These are phyloP conservation scores for Aphaenogaster floridana DNA, from an alignment of 1,140 invertebrate genomes.

Conservation along the genomic window DNA sequence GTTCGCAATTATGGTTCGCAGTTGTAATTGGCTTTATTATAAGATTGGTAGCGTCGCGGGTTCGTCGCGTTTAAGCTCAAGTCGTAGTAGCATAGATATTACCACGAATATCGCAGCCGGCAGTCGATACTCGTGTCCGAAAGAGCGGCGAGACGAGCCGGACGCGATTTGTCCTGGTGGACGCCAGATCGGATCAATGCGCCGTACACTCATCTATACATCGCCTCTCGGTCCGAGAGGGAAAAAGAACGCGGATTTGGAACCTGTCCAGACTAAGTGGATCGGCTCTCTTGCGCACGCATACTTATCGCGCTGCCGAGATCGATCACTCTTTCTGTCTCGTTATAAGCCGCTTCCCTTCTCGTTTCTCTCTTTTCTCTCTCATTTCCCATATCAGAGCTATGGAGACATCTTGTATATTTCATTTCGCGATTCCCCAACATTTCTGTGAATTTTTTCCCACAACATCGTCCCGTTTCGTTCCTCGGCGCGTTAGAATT, in stretches of 20 bases:
- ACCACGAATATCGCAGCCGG: conserved; percentile 20
- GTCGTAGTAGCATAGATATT: background rate
- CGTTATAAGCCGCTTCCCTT: conserved; percentile 3
- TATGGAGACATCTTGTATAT: background rate
- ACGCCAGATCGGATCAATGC: conserved; percentile 77
- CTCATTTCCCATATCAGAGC: background rate
- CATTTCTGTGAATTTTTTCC: background rate
- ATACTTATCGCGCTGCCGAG: conserved; percentile 25
- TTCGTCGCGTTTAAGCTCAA: background rate
- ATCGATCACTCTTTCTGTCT: conserved; percentile 42
- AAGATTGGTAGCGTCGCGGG: background rate
- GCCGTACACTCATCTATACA: conserved; percentile 48
- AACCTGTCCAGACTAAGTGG: conserved; percentile 64
- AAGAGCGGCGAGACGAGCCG: background rate
- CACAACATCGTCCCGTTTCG: no score
- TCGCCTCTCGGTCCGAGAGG: conserved; percentile 6
- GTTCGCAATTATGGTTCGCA: background rate
- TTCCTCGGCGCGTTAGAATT: background rate
- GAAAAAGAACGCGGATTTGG: conserved; percentile 69
- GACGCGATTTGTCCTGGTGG: conserved; percentile 46
- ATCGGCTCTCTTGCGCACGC: conserved; percentile 31
- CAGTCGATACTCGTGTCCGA: conserved; percentile 66
- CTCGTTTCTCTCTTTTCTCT: conserved; percentile 33
- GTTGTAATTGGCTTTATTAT: background rate
- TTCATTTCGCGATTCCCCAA: background rate